Conservation (phyloP, 2,113 vertebrate species). For the Rallus limicola region DNA sequence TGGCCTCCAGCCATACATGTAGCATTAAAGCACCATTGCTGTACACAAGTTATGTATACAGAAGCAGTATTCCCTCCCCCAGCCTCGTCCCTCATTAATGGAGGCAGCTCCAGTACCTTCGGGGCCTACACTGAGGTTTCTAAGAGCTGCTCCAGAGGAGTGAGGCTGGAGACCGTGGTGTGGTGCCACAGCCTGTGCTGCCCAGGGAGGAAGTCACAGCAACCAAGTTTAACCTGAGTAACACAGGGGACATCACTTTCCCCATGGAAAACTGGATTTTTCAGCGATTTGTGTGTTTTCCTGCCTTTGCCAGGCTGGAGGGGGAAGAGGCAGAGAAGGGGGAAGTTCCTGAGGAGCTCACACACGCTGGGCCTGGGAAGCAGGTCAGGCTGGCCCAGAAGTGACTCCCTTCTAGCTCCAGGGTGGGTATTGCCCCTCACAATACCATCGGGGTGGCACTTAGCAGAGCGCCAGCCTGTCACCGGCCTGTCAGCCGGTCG, state of each 20-base stretch:
- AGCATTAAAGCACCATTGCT: neutral
- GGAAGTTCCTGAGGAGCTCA: neutral
- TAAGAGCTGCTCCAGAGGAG: neutral
- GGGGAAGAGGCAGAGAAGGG: neutral
- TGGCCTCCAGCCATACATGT: neutral
- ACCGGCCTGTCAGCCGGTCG: neutral
- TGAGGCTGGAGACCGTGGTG: neutral
- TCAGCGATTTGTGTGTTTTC: accelerated
- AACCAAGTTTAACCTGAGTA: neutral
- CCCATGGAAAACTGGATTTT: accelerated
- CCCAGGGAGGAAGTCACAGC: accelerated
- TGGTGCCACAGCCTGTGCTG: neutral
- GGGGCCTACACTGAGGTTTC: neutral
- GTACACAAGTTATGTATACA: too few relatives aligned
- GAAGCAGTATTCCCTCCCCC: too few relatives aligned
- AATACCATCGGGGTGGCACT: accelerated
- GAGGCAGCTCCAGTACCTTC: accelerated
- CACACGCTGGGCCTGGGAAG: neutral
- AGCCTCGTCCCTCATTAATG: too few relatives aligned
- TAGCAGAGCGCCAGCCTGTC: neutral
- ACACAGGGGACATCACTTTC: neutral
- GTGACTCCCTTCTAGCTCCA: neutral
- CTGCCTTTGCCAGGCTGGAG: neutral
- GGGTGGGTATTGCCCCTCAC: neutral
- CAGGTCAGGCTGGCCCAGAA: neutral